Evolutionary conservation across 2,888 invertebrate species (phyloP).

Genomic region (Lasiommata megera): DNA sequence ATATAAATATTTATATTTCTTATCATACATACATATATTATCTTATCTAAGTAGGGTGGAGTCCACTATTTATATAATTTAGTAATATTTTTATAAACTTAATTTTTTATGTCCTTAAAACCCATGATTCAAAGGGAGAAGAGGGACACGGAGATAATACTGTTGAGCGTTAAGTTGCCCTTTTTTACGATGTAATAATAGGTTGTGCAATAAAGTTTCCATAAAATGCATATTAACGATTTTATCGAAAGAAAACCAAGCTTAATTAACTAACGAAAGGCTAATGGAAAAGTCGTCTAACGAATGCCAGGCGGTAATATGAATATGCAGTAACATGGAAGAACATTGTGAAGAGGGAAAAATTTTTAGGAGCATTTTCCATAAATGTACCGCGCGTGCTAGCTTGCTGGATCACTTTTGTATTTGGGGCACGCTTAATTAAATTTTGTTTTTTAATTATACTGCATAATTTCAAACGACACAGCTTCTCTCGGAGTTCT

Average conservation of each 20-base stretch:
- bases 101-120: no score
- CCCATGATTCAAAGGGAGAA: no score
- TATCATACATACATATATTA: no score
- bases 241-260: constrained; percentile 28
- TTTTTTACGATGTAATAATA: no score
- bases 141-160: no score
- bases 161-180: no score
- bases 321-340: constrained; percentile 5
- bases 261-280: constrained; percentile 30
- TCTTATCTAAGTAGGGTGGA: no score
- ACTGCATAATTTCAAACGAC: neutral
- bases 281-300: constrained; percentile 30
- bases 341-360: neutral
- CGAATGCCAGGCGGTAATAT: constrained; percentile 23
- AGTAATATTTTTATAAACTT: no score
- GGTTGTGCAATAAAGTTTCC: no score
- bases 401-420: neutral
- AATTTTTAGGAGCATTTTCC: constrained; percentile 8
- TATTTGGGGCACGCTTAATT: constrained; percentile 11
- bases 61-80: no score
- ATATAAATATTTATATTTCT: no score
- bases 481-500: neutral
- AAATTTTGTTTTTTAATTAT: constrained; percentile 11
- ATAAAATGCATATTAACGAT: neutral
- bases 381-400: neutral